Conservation (phyloP, 2,888 invertebrate species). For the Beris morrisii region DNA sequence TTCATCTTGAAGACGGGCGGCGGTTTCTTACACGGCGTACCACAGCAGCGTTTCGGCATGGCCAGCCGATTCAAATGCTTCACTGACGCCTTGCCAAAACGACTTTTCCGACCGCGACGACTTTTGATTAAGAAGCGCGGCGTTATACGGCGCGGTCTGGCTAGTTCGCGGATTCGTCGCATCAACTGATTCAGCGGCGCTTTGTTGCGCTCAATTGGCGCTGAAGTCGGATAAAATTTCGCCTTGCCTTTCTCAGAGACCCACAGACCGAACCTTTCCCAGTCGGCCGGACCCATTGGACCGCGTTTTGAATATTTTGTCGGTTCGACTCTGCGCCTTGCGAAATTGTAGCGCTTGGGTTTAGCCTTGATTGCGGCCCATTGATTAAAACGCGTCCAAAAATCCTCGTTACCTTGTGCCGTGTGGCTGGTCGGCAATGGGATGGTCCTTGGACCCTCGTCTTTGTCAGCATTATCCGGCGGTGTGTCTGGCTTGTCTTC, state of each 20-base stretch:
- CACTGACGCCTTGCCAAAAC: background rate
- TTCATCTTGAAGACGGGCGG: background rate
- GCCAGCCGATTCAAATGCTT: conserved; percentile 1
- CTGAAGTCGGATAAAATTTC: background rate
- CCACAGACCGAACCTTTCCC: conserved; percentile 15
- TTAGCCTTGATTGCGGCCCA: conserved; percentile 13
- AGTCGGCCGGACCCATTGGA: conserved; percentile 14
- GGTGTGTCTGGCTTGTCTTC: too few relatives aligned
- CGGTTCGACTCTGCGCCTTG: background rate
- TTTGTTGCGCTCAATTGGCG: background rate
- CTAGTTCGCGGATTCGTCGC: background rate
- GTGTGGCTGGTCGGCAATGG: background rate
- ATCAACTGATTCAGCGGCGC: conserved; percentile 2
- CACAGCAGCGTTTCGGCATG: conserved; percentile 11
- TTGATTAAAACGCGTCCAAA: conserved; percentile 9
- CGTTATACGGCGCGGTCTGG: conserved; percentile 5
- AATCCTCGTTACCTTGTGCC: background rate
- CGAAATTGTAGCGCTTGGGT: background rate
- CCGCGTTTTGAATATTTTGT: conserved; percentile 18
- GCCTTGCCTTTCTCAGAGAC: conserved; percentile 10
- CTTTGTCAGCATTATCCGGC: background rate
- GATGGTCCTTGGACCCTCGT: background rate
- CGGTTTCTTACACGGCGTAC: background rate
- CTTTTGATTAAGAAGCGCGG: conserved; percentile 13
- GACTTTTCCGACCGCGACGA: background rate